Base-by-base conservation (phyloP, 2,113 vertebrate species). In the Leptosomus discolor region DNA sequence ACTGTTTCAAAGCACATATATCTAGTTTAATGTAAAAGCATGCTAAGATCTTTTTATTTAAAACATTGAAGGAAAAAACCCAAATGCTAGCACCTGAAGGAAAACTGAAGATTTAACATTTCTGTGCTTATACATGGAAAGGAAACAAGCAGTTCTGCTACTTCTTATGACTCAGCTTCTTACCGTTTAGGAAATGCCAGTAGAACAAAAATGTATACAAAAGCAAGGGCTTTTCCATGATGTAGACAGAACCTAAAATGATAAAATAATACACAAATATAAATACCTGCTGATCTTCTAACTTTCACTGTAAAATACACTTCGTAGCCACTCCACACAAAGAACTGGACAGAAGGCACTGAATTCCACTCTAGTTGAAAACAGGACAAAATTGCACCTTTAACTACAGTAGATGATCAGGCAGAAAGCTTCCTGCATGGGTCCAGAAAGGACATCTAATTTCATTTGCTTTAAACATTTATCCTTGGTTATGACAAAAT, bases 161-260 rank as follows among this genome's bases (percentile, higher is more conserved):
- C 39, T 84, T 86, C 46, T 83, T 64, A 80, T 0, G 0, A 51
- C 8, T 92, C 70, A 29, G 21, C 43, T 43, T 91, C 98, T 98
- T 98, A 98, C 98, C 98, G 34, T 95, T 93, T 64, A 98, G 46
- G 58, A 97, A 96, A 85, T 90, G 65, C 95, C 88, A 97, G 91
- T 65, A 92, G 95, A 81, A 70, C 61, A 75, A 71, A 74, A 98
- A 91, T 41, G 57, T 9, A 79, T 83, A 91, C 19, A 97, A n/a
- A 91, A 86, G 17, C 58, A 95, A 97, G 88, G 74, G 63, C 29
- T 56, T 89, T 92, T 78, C 90, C 98, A 98, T 98, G 53, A 80
- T 92, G 91, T 63, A 88, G 57, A 30, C 46, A 88, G 85, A 88
- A 96, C 76, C 98, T 98, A 90, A 92, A 97, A 69, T 37, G 51